Conservation (phyloP, 1,140 invertebrate genomes). For the Himalopsyche phryganea region DNA sequence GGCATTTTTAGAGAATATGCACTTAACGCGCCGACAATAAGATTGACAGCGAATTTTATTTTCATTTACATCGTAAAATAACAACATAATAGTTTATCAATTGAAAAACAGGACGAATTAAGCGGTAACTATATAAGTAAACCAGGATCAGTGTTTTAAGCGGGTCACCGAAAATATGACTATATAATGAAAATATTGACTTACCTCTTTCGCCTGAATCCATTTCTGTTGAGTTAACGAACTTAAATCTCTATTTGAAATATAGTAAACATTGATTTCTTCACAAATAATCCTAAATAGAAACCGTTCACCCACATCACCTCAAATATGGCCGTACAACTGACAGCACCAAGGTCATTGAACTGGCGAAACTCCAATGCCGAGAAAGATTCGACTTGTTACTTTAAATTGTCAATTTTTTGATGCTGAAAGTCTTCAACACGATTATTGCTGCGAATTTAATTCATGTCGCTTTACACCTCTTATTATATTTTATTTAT, state of each 20-base stretch:
- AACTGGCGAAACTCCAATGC: slow-evolving; percentile 20
- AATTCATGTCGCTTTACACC: too few relatives aligned
- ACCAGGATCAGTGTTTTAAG: slow-evolving; percentile 20
- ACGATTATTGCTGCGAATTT: too few relatives aligned
- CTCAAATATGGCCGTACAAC: slow-evolving; percentile 27
- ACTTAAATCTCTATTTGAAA: slow-evolving; percentile 3
- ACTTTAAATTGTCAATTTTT: too few relatives aligned
- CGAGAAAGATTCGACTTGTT: slow-evolving; percentile 4
- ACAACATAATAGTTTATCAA: too few relatives aligned
- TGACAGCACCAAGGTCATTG: slow-evolving; percentile 28
- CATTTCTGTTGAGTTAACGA: slow-evolving; percentile 7
- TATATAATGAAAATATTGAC: slow-evolving; percentile 13
- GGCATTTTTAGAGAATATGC: too few relatives aligned
- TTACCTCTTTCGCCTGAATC: slow-evolving; percentile 23
- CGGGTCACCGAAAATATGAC: slow-evolving; percentile 17
- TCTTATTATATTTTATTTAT: too few relatives aligned
- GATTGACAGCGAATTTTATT: too few relatives aligned
- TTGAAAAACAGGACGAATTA: too few relatives aligned
- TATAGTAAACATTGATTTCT: slow-evolving; percentile 16
- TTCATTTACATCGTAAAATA: too few relatives aligned
- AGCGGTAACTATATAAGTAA: neutral
- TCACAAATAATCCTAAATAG: slow-evolving; percentile 9
- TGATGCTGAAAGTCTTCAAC: too few relatives aligned
- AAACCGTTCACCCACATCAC: slow-evolving; percentile 29
- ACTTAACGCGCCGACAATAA: too few relatives aligned